These are phyloP conservation scores for Channallabes apus DNA, from an alignment of 2,797 vertebrate genomes.

Conservation along the genomic window DNA sequence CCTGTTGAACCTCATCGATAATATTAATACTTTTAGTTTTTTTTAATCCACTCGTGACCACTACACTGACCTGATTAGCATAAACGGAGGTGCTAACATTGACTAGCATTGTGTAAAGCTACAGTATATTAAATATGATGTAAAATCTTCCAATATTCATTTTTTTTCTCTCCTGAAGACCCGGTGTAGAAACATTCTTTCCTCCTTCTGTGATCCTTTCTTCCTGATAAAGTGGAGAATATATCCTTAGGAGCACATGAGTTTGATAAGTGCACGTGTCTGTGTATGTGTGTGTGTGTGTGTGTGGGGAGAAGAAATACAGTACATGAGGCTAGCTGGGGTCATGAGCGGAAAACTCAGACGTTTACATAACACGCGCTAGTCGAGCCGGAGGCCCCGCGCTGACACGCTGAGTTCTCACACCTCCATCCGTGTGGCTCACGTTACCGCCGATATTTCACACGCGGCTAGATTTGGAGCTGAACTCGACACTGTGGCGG, in stretches of 20 bases:
- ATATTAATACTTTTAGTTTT: too few species aligned
- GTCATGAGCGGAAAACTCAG: conserved; percentile 52
- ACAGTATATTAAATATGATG: too few species aligned
- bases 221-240: too few species aligned
- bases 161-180: too few species aligned
- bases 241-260: not conserved
- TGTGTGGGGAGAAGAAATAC: not conserved
- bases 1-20: too few species aligned
- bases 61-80: too few species aligned
- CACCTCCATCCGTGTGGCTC: conserved; percentile 20
- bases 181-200: too few species aligned
- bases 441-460: conserved; percentile 50
- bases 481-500: not conserved
- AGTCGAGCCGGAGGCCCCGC: conserved; percentile 55
- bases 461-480: conserved; percentile 44
- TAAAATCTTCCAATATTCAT: too few species aligned
- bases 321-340: not conserved
- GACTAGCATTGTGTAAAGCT: too few species aligned
- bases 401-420: conserved; percentile 65
- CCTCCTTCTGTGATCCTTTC: too few species aligned
- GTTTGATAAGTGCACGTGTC: not conserved
- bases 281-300: not conserved
- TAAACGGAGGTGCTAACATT: not conserved
- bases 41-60: not conserved
- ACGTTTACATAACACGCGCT: conserved; percentile 66